Base-by-base conservation (phyloP, 2,888 invertebrate genomes). In the Spisula subtruncata region DNA sequence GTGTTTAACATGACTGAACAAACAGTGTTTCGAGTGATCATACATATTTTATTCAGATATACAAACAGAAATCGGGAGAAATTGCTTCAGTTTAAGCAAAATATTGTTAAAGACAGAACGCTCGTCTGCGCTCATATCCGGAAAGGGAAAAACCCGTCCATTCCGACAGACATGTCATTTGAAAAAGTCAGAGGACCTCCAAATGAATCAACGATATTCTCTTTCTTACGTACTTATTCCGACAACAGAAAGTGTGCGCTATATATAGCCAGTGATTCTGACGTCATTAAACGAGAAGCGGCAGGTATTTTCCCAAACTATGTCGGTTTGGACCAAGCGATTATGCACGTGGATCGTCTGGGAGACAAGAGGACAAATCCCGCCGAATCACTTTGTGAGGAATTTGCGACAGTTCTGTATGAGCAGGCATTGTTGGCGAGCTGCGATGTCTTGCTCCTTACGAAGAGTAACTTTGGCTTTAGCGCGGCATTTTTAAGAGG, bases 261-360 rank as follows among this genome's bases (percentile, higher is more conserved):
- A 8, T 92, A 87, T 82, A 35, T 92, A 8, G 90, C 92, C 25
- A 90, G 81, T 14, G 92, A 92, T 80, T 87, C 92, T 0, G 90
- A 90, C 12, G 18, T 79, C 6, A 48, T 92, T 0, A 66, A 79
- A 75, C 35, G 32, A 5, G 4, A 82, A 0, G 82, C 85, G 29
- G n/a, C 29, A 32, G 5, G 0, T 0, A 35, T 25, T 16, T 80
- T 89, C 10, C 25, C 51, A 41, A 88, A 81, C 60, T 25, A 32
- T 10, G 6, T 87, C 2, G 83, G 75, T 20, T 14, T 54, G 1
- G 46, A 79, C 46, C 10, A 71, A 51, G 83, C n/a, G 25, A 87
- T 92, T 5, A 51, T 92, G 16, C 90, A 90, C 51, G 56, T 90
- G 14, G 92, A 92, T 54, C 60, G 81, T 60, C 20, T 60, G 5